Percentiles rank a stretch among this genome's conserved stretches.
Conservation (phyloP, 1,140 invertebrate species). For the Paralvinella palmiformis region DNA sequence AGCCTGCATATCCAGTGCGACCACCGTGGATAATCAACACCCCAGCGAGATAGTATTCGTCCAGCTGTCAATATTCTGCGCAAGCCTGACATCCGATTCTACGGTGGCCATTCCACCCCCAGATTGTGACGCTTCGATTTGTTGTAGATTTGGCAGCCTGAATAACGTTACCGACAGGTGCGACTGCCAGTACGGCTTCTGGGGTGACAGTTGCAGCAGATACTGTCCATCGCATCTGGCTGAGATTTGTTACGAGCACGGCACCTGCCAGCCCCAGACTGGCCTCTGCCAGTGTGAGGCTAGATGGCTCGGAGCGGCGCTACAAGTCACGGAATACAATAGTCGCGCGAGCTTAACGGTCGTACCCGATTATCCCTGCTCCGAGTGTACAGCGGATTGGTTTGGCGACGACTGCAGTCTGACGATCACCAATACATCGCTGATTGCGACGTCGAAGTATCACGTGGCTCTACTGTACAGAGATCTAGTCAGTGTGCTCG, state of each 20-base stretch:
- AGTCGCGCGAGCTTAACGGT: neutral
- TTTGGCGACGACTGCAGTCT: conserved; percentile 25
- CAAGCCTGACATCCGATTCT: conserved; percentile 10
- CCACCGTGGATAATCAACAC: conserved; percentile 2
- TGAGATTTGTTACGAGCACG: conserved; percentile 23
- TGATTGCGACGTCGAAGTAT: neutral
- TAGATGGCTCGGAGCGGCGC: conserved; percentile 19
- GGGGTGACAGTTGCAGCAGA: conserved; percentile 19
- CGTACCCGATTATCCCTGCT: conserved; percentile 17
- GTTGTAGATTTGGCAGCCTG: conserved; percentile 23
- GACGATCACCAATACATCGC: conserved; percentile 11
- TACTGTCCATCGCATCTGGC: conserved; percentile 19
- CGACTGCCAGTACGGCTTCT: conserved; percentile 23
- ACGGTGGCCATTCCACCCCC: conserved; percentile 12
- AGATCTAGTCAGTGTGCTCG: conserved; percentile 23
- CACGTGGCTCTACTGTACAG: conserved; percentile 21
- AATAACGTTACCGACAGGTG: conserved; percentile 5
- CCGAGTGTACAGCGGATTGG: conserved; percentile 24
- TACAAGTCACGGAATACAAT: conserved; percentile 17
- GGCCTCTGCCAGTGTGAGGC: conserved; percentile 22
- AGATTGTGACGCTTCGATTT: conserved; percentile 7
- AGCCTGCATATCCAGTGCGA: conserved; percentile 16
- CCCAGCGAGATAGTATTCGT: conserved; percentile 8
- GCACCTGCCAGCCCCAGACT: conserved; percentile 15
- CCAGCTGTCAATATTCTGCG: neutral